Evolutionary conservation across 2,113 vertebrate species (phyloP), one percentile per base, ranked within the genome.

Genomic region (Machaerirhynchus nigripectus): DNA sequence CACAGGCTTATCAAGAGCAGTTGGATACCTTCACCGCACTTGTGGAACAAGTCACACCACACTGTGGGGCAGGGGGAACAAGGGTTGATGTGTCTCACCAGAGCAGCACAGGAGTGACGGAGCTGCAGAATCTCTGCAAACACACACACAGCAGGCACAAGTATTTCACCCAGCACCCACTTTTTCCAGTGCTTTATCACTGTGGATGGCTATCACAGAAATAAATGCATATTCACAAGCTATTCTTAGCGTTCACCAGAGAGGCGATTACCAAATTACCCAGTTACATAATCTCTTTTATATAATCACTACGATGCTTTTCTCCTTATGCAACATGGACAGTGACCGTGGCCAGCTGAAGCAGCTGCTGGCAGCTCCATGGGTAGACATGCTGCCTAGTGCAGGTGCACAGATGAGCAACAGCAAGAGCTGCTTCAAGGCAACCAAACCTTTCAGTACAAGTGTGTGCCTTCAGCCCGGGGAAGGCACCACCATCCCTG

Each of bases 221-320:
- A 91, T 37, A 93, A 56, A 76, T 30, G 63, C 78, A 79, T 56
- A 61, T 92, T 90, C 20, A 6, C 71, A 24, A 77, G 78, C 89
- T 94, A 95, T 92, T 95, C 86, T 87, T 94, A 91, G 79, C 23
- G 0, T 33, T 78, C 91, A 89, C 82, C 21, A 27, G 82, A 84
- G 93, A 97, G 91, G 81, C 27, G 50, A 97, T 95, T 96, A 96
- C 74, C 79, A 89, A 96, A 95, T 94, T 94, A 90, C 75, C 68
- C 77, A 6, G 65, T 97, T 97, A 97, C 76, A 84, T 97, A 97
- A 97, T 79, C 87, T 78, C 78, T 93, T 95, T 97, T 97, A 95
- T 49, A 84, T 97, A 97, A 97, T 92, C 92, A 69, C 84, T 69
- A 76, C 1, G 3, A 84, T 74, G 69, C 79, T 87, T 71, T 77